Conservation (phyloP, 2,797 vertebrate genomes). For the Mormyrops boulengeri region DNA sequence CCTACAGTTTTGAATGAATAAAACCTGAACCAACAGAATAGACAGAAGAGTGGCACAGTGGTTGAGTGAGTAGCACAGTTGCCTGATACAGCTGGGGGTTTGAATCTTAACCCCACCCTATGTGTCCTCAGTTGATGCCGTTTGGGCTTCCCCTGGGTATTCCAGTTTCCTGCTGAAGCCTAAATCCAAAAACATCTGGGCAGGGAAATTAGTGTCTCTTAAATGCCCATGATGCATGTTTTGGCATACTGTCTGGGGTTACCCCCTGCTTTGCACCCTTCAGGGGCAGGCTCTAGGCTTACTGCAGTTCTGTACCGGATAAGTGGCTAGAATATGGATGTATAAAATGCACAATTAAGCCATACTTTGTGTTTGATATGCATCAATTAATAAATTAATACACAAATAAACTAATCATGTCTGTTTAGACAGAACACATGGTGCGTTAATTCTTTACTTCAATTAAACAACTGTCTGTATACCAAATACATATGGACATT, state of each 20-base stretch:
- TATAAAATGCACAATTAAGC: background rate
- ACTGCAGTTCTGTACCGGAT: background rate
- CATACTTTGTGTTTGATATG: slow-evolving; percentile 7
- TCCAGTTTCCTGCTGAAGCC: background rate
- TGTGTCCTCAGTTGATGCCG: background rate
- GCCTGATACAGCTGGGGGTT: background rate
- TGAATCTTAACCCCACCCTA: background rate
- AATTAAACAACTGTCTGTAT: background rate
- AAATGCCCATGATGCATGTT: background rate
- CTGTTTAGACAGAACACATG: background rate
- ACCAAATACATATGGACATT: background rate
- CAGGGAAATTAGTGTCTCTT: background rate
- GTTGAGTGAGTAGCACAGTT: background rate
- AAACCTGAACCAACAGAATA: background rate
- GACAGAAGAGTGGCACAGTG: background rate
- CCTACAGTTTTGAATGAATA: background rate
- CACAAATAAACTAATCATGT: background rate
- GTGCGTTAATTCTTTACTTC: background rate
- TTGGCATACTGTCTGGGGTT: background rate
- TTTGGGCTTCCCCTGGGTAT: background rate
- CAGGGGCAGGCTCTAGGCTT: background rate
- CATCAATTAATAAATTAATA: slow-evolving; percentile 10
- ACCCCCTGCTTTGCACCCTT: background rate
- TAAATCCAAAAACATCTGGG: background rate
- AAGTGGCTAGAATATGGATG: background rate